Base-by-base conservation (phyloP, 2,888 invertebrate genomes). In the Fragum whitleyi region DNA sequence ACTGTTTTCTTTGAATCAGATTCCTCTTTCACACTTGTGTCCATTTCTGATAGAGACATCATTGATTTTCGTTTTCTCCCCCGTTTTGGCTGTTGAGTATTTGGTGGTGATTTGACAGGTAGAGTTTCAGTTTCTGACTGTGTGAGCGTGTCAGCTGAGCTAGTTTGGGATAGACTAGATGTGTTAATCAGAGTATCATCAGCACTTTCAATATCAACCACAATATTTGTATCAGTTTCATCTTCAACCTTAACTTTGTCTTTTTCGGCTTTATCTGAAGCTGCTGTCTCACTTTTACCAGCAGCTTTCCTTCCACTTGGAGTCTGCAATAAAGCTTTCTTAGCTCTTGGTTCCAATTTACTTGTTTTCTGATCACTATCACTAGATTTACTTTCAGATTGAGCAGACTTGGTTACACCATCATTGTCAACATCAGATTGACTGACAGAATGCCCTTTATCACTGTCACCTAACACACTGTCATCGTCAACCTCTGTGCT, bases 111-210 rank as follows among this genome's bases (percentile, higher is more conserved):
- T 69, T 69, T 26, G 23, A n/a, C 29, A 23, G 53, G 19, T 21
- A 39, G 26, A 55, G 32, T 21, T 26, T 77, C 77, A 26, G 65
- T 16, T 59, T 79, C 74, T 36, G 78, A 75, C 21, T 36, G 21
- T 11, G 65, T 77, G 9, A 55, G 16, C 32, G 62, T 71, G 14
- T 75, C 61, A 19, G 55, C 59, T 36, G 68, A 72, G 65, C 73
- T 78, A 14, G 51, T 65, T 26, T 65, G 68, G n/a, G 79, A 75
- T n/a, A 32, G 55, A 21, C 36, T 16, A 32, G 65, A 65, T 6
- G 61, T 72, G 61, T 84, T 79, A 0, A 76, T 74, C 9, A 77
- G 14, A 23, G 81, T 74, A 51, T 80, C 79, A 74, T 79, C 81
- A 7, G n/a, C 61, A 19, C 29, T 65, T 19, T 42, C 73, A 28